phyloP scores from a whole-genome alignment of 2,797 vertebrate species.

The Acomys russatus region DNA sequence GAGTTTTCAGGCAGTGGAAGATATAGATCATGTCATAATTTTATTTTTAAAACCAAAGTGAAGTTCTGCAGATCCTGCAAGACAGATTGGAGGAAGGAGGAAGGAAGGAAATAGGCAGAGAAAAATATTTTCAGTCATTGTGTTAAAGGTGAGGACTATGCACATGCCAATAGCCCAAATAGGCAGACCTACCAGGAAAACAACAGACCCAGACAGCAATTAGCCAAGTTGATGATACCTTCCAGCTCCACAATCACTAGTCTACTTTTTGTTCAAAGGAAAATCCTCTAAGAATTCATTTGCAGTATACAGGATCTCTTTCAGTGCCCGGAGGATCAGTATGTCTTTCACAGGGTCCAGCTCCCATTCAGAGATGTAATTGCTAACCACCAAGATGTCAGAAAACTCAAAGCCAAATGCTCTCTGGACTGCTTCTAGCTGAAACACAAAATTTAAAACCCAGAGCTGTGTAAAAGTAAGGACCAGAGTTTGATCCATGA shows the following conservation, averaged over 20 bases:
- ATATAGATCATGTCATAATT: not conserved
- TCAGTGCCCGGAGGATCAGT: conserved; percentile 63
- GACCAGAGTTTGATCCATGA: not conserved
- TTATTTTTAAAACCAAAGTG: not conserved
- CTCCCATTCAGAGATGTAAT: conserved; percentile 69
- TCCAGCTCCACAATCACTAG: not conserved
- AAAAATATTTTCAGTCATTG: not conserved
- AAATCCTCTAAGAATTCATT: conserved; percentile 71
- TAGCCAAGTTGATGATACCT: not conserved
- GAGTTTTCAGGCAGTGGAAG: not conserved
- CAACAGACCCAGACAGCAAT: not conserved
- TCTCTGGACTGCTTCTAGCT: conserved; percentile 57
- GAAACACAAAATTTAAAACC: conserved; percentile 63
- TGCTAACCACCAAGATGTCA: conserved; percentile 73
- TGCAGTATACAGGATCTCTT: conserved; percentile 53
- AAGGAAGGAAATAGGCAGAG: not conserved
- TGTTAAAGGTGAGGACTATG: not conserved
- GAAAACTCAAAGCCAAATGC: conserved; percentile 60
- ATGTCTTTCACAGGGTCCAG: conserved; percentile 37
- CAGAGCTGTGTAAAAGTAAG: not conserved
- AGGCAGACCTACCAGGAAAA: not conserved
- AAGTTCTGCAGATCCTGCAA: not conserved
- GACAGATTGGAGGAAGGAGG: not conserved
- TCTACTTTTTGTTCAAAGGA: conserved; percentile 18
- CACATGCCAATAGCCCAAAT: not conserved